These are phyloP conservation scores for human DNA, from an alignment of 2,113 vertebrate species.

Conservation along the genomic window GRCh38 chr7:95522001-95522500, in stretches of 20 bases:
- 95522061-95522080: neutral
- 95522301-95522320: neutral
- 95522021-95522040: neutral
- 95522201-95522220: neutral
- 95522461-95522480: neutral
- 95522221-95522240: neutral
- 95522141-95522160: neutral
- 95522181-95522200: neutral
- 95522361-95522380: neutral
- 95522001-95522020: neutral
- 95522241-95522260: neutral
- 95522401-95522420: neutral
- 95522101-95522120: neutral
- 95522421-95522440: neutral
- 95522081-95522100: neutral
- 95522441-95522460: neutral
- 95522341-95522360: neutral
- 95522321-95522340: neutral
- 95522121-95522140: neutral
- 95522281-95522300: neutral
- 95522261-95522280: neutral
- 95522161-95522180: constrained; percentile 3
- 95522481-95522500: neutral
- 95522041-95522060: neutral
- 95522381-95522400: neutral